Base-by-base conservation (phyloP, 30 jellyfish, hydroid and myxozoan species). In the Chrysaora quinquecirrha region DNA sequence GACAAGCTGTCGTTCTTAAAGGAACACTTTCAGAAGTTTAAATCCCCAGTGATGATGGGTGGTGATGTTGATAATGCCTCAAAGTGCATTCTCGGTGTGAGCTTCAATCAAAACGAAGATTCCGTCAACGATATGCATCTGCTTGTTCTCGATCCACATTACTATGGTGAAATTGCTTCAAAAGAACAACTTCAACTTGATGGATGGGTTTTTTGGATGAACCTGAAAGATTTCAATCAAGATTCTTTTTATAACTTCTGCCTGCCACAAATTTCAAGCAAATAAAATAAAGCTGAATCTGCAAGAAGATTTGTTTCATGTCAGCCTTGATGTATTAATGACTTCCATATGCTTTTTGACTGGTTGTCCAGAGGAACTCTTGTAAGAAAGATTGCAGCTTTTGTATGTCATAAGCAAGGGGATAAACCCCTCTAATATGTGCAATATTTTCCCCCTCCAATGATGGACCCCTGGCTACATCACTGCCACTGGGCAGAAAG, bases 31-130 rank as follows among this genome's bases (percentile, higher is more conserved):
- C 25, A 27, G 20, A 32, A 80, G 30, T 49, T 50, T 31, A 72
- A 64, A 12, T 71, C 94, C 24, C 97, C 97, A 2, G 84, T 88
- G 9, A 85, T 85, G 95, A 85, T 85, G 95, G 95, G 95, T 32
- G 97, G 97, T 14, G 97, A 88, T 80, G 80, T 48, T 28, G 97
- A 88, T 70, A 48, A 56, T 47, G 89, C 94, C 34, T 88, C 95
- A 22, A 88, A 88, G 48, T 71, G 93, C 56, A 71, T 88, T 20
- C 83, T 88, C 18, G 93, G 94, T 18, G 61, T 80, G 3, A 25
- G 65, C 64, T 63, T 25, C 70, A 12, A 0, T 52, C 29, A 16
- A 19, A 20, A 52, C 2, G 25, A 50, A 0, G 58, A 49, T 1
- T 25, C 31, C 27, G 14, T 1, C 30, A 29, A 21, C 19, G 77